Evolutionary conservation across 2,888 invertebrate species (phyloP).

Genomic region (Cabera pusaria): DNA sequence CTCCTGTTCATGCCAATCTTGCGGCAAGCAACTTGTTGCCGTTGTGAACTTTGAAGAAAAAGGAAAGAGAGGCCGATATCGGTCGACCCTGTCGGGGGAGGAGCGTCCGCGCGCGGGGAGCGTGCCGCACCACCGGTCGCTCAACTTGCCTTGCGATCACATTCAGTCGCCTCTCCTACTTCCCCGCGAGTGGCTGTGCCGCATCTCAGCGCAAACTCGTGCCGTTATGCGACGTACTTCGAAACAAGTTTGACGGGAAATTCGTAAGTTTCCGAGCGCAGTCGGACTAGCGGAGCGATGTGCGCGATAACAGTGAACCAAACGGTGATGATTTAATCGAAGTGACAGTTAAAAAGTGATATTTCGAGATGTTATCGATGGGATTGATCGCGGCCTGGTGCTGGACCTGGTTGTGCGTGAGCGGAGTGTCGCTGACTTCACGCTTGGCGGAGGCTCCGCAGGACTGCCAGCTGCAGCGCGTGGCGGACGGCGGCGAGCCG

Average conservation of each 20-base stretch:
- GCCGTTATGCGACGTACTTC: conserved; percentile 78
- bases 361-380: conserved; percentile 72
- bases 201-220: conserved; percentile 51
- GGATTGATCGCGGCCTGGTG: conserved; percentile 70
- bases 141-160: conserved; percentile 66
- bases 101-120: conserved; percentile 74
- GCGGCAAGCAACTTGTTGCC: conserved; percentile 81
- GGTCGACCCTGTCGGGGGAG: conserved; percentile 71
- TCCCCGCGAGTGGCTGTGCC: conserved; percentile 47
- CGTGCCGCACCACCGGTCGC: conserved; percentile 67
- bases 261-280: conserved; percentile 75
- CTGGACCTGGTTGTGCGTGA: conserved; percentile 63
- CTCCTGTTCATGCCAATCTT: conserved; percentile 83
- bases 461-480: conserved; percentile 88
- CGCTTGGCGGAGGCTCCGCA: conserved; percentile 86
- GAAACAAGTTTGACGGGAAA: conserved; percentile 83
- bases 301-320: conserved; percentile 65
- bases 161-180: conserved; percentile 67
- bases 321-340: conserved; percentile 72
- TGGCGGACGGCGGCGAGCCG: conserved; percentile 79
- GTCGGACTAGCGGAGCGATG: conserved; percentile 73
- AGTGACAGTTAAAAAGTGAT: conserved; percentile 78
- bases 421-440: conserved; percentile 74
- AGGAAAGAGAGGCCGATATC: conserved; percentile 60
- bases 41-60: conserved; percentile 71